These are phyloP conservation scores for Drosophila lutescens DNA, from an alignment of 2,888 invertebrate species.

Conservation along the genomic window DNA sequence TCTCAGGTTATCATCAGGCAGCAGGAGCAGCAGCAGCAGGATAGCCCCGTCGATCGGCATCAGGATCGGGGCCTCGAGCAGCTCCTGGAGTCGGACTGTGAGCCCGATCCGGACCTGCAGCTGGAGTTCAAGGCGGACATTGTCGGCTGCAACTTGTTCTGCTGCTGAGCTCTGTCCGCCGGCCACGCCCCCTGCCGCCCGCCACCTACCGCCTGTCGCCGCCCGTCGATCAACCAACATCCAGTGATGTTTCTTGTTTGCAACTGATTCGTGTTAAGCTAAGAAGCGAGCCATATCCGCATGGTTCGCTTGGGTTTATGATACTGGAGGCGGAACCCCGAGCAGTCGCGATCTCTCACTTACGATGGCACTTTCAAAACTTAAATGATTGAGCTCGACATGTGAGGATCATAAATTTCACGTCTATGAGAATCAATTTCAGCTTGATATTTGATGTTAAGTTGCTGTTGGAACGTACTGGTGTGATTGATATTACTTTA, in stretches of 20 bases:
- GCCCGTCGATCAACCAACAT: conserved; percentile 70
- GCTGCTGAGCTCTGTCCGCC: conserved; percentile 70
- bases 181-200: conserved; percentile 41
- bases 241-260: conserved; percentile 83
- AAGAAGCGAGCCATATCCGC: conserved; percentile 73
- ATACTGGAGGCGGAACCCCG: conserved; percentile 75
- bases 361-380: background rate
- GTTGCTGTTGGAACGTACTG: background rate
- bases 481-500: background rate
- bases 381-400: background rate
- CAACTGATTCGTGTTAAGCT: conserved; percentile 85
- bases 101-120: conserved; percentile 60
- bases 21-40: conserved; percentile 55
- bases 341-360: conserved; percentile 14
- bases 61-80: conserved; percentile 52
- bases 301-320: conserved; percentile 82
- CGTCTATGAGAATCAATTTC: background rate
- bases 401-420: background rate
- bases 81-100: conserved; percentile 49
- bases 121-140: conserved; percentile 72
- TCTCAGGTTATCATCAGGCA: conserved; percentile 83
- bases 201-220: conserved; percentile 41
- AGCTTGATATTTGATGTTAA: conserved; percentile 20
- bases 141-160: conserved; percentile 77
- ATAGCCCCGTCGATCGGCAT: conserved; percentile 3